Evolutionary conservation across 2,113 vertebrate genomes (phyloP).

Genomic region (Halichoerus grypus): DNA sequence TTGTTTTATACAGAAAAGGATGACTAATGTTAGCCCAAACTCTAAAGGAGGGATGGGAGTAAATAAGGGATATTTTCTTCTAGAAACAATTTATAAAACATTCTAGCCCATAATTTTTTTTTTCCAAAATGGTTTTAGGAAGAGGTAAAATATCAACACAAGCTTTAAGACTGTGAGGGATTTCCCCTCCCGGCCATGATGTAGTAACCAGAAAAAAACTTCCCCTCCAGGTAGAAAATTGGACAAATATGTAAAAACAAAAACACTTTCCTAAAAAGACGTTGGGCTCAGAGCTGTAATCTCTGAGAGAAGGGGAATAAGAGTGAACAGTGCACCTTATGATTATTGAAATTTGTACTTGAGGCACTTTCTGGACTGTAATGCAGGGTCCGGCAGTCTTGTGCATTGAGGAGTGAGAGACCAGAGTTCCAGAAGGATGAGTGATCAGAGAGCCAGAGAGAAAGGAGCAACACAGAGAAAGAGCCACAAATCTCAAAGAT

Average conservation of each 20-base stretch:
- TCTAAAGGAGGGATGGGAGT: background rate
- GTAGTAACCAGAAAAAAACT: background rate
- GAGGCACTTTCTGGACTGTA: background rate
- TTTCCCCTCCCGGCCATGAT: too few species aligned
- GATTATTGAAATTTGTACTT: accelerated
- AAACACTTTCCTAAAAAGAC: background rate
- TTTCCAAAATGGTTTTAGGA: background rate
- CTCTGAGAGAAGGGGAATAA: background rate
- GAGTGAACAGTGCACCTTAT: too few species aligned
- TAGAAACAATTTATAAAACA: background rate
- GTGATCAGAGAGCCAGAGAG: background rate
- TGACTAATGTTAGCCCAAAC: background rate
- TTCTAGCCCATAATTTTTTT: background rate
- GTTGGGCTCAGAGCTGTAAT: background rate
- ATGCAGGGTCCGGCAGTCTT: too few species aligned
- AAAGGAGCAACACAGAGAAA: background rate
- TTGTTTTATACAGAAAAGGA: background rate
- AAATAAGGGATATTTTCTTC: background rate
- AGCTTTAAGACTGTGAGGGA: background rate
- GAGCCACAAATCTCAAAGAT: background rate
- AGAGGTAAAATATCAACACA: background rate
- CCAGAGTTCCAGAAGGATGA: background rate
- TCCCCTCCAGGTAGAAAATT: background rate
- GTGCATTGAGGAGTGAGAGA: background rate
- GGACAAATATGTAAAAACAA: background rate